Evolutionary conservation across 2,113 vertebrate species (phyloP), one percentile per base, ranked within the genome.

Genomic region (Oreochromis tanganicae): DNA sequence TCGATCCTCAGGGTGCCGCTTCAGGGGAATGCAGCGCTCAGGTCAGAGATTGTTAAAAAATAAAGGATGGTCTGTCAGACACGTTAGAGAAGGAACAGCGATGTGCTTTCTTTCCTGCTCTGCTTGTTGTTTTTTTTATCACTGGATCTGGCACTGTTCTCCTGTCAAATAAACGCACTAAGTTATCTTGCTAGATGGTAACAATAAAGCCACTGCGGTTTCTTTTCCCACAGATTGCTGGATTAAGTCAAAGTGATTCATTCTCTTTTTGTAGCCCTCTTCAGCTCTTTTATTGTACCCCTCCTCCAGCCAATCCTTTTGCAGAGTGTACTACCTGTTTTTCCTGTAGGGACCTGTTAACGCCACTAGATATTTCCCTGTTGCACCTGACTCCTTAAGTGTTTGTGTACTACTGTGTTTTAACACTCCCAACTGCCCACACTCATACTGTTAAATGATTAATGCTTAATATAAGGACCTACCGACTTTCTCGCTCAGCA

Each of bases 381-480:
- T 91, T 90, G 88, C 87, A 89, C 79, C 81, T 80, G 66, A 93
- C 83, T 85, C 36, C 81, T 89, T 88, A 85, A 91, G 82, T 57
- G 86, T 88, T 90, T 80, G 80, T 91, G 63, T 89, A 78, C 9
- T 9, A 19, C 83, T 46, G 68, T 59, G 66, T 85, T 71, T 88
- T 52, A 24, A 43, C 48, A 71, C 80, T 57, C 71, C 86, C 84
- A 89, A 84, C 82, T 34, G 71, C 85, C 36, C 84, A 80, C 82
- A 43, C 88, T 82, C 32, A 16, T 13, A 81, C 86, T 85, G 84
- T 91, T 93, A 84, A 93, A 92, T 93, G 87, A 93, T 93, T 95
- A 89, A 91, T 88, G 87, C 71, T 9, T 75, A 93, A 92, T 86
- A 84, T 90, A 91, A 84, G 54, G 61, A 81, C 34, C 85, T 87